These are phyloP conservation scores for Rutilus rutilus DNA, from an alignment of 2,113 vertebrate genomes.

Conservation along the genomic window DNA sequence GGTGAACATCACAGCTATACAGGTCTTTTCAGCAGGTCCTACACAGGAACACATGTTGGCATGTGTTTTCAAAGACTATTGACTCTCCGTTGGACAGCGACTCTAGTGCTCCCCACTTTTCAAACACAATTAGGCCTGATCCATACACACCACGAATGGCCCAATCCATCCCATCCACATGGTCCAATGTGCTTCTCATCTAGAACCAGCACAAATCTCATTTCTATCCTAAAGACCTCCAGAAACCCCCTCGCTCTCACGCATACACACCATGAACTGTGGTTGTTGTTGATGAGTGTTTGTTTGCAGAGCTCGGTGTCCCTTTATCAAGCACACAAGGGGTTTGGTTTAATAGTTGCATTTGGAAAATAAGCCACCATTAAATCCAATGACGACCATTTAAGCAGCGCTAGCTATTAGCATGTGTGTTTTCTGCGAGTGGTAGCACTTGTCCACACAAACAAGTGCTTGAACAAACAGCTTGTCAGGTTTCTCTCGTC, in stretches of 20 bases:
- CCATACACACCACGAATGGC: slow-evolving; percentile 54
- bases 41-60: slow-evolving; percentile 32
- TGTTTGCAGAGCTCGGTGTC: slow-evolving; percentile 68
- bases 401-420: slow-evolving; percentile 58
- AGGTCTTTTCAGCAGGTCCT: slow-evolving; percentile 3
- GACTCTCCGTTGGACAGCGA: slow-evolving; percentile 60
- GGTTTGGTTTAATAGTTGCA: slow-evolving; percentile 71
- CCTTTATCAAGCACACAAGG: slow-evolving; percentile 70
- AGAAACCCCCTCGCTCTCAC: neutral
- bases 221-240: slow-evolving; percentile 45
- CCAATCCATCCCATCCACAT: slow-evolving; percentile 26
- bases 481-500: slow-evolving; percentile 61
- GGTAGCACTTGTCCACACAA: slow-evolving; percentile 70
- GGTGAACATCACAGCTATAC: neutral
- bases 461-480: slow-evolving; percentile 77
- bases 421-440: slow-evolving; percentile 33
- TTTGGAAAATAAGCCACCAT: slow-evolving; percentile 75
- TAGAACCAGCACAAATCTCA: slow-evolving; percentile 55
- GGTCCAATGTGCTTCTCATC: slow-evolving; percentile 68
- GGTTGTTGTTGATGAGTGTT: slow-evolving; percentile 57
- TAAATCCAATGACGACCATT: slow-evolving; percentile 80
- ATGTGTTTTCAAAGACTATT: slow-evolving; percentile 55
- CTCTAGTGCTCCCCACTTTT: slow-evolving; percentile 60
- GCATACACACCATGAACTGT: slow-evolving; percentile 39
- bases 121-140: slow-evolving; percentile 67